phyloP scores from a whole-genome alignment of 2,113 vertebrate species.

The Uropsilus gracilis region DNA sequence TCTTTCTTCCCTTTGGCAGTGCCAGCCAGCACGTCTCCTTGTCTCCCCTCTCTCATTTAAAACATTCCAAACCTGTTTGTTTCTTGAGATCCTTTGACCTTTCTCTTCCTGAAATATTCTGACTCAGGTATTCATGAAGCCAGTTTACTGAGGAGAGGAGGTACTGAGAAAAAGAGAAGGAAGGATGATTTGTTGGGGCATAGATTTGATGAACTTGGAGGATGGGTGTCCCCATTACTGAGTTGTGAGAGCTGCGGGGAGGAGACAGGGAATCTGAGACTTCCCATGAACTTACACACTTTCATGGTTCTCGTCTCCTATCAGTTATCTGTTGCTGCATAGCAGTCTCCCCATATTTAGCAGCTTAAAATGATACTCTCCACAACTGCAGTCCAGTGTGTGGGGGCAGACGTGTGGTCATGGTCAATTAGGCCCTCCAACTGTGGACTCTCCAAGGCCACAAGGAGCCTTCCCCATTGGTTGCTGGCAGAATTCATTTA shows the following conservation, averaged over 20 bases:
- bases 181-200: neutral
- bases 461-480: neutral
- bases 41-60: neutral
- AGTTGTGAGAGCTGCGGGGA: neutral
- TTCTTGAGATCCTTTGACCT: neutral
- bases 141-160: neutral
- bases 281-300: neutral
- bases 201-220: neutral
- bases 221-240: neutral
- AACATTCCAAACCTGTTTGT: constrained; percentile 15
- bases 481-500: neutral
- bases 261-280: neutral
- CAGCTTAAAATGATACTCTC: too few species aligned
- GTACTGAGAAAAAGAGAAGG: constrained; percentile 13
- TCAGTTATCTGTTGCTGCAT: neutral
- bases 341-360: neutral
- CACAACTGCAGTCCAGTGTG: neutral
- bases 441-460: neutral
- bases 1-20: neutral
- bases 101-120: neutral
- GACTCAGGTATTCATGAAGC: neutral
- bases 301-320: neutral
- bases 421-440: neutral
- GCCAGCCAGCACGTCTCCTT: neutral
- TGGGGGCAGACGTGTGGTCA: neutral